A percentile compares a stretch with the other conserved stretches of the same genome.
Evolutionary conservation across 2,113 vertebrate species (phyloP).

Genomic region (Megaceryle torquata): DNA sequence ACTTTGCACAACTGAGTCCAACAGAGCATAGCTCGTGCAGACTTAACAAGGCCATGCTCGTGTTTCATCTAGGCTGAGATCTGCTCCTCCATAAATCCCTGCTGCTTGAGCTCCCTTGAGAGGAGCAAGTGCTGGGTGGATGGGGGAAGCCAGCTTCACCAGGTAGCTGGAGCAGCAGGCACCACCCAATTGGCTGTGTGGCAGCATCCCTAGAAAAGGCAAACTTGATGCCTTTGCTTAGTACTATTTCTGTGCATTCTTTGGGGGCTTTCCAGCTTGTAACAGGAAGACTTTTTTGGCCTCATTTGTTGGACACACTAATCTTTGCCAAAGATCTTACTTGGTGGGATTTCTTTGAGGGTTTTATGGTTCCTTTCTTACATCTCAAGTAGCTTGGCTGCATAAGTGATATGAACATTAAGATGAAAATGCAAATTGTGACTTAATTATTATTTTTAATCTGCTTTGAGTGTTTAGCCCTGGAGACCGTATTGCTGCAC

Average conservation of each 20-base stretch:
- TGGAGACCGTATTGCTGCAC: not conserved
- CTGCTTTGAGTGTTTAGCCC: not conserved
- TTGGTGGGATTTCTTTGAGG: not conserved
- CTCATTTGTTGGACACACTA: accelerated
- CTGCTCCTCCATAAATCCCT: not conserved
- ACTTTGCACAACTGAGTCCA: not conserved
- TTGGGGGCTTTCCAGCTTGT: not conserved
- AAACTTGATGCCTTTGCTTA: not conserved
- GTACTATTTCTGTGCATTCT: accelerated
- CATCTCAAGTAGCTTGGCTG: not conserved
- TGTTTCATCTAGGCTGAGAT: not conserved
- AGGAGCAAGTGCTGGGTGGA: accelerated
- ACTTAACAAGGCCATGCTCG: accelerated
- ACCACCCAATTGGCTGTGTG: accelerated
- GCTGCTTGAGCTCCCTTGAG: accelerated
- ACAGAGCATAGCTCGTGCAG: accelerated
- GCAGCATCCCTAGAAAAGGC: not conserved
- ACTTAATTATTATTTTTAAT: not conserved
- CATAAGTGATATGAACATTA: not conserved
- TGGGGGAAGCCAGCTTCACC: accelerated
- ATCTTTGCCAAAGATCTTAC: not conserved
- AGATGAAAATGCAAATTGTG: not conserved
- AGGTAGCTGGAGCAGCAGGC: not conserved
- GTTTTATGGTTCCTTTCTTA: not conserved
- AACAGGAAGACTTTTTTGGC: not conserved